Conservation (phyloP, 2,888 invertebrate genomes). For the Flexamia atlantica region DNA sequence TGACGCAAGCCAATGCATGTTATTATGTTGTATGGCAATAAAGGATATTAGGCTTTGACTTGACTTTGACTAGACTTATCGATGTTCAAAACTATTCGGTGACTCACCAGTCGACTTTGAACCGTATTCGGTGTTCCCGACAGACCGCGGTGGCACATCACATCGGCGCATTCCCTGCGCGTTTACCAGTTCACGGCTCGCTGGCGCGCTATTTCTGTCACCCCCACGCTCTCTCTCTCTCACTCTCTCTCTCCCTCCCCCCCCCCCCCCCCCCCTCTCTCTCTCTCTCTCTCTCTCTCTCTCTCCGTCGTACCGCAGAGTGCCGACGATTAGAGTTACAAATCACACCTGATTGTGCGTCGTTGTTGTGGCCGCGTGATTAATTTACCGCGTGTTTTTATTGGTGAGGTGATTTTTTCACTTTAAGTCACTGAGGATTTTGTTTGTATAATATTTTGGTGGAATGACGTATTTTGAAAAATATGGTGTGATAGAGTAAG, state of each 20-base stretch:
- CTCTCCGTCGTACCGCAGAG: not conserved
- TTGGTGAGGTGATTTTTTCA: not conserved
- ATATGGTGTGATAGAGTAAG: too few species aligned
- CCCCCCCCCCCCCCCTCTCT: not conserved
- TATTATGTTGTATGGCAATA: too few species aligned
- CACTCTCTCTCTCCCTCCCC: not conserved
- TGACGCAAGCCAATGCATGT: too few species aligned
- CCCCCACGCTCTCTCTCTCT: not conserved
- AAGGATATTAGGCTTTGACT: too few species aligned
- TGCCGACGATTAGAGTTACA: slow-evolving; percentile 16
- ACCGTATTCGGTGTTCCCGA: too few species aligned
- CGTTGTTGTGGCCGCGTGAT: not conserved
- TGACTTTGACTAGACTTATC: too few species aligned
- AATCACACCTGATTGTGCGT: slow-evolving; percentile 30
- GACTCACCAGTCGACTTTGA: too few species aligned
- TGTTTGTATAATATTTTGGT: too few species aligned
- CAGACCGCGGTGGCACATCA: too few species aligned
- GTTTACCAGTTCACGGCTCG: slow-evolving; percentile 46
- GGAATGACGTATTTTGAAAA: too few species aligned
- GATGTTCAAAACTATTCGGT: too few species aligned
- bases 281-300: not conserved
- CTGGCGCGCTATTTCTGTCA: slow-evolving; percentile 33
- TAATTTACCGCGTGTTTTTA: not conserved
- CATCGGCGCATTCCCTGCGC: slow-evolving; percentile 4
- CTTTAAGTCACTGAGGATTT: too few species aligned